Percentiles rank a stretch among this genome's conserved stretches.
Evolutionary conservation across 2,888 invertebrate species (phyloP).

Genomic region (Allygus modestus): DNA sequence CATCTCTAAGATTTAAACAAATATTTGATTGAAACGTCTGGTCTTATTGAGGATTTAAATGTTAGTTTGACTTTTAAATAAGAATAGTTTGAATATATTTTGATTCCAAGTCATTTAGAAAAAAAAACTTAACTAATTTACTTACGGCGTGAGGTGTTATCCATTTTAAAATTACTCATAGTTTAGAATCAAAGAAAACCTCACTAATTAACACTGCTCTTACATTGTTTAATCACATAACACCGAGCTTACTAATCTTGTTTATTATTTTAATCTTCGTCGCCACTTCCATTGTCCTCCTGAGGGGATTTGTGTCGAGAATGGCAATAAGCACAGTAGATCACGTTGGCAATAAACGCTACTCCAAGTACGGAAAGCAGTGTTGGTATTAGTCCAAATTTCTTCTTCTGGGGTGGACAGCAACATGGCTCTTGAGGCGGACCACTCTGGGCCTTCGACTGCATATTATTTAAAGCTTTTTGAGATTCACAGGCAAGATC

Average conservation of each 20-base stretch:
- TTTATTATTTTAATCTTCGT: not conserved
- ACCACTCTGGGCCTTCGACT: not conserved
- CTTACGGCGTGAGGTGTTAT: too few relatives aligned
- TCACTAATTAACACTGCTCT: too few relatives aligned
- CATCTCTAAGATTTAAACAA: too few relatives aligned
- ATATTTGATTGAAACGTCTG: too few relatives aligned
- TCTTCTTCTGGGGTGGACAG: not conserved
- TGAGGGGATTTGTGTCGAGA: not conserved
- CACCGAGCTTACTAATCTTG: not conserved
- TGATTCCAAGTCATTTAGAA: too few relatives aligned
- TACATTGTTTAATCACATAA: not conserved
- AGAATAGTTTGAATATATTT: too few relatives aligned
- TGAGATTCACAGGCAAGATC: constrained; percentile 12
- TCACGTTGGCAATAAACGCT: constrained; percentile 3
- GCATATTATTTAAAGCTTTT: not conserved
- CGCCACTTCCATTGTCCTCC: not conserved
- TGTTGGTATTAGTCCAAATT: not conserved
- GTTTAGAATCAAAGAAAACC: too few relatives aligned
- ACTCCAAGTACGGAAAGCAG: not conserved
- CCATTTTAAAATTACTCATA: too few relatives aligned
- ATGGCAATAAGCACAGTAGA: constrained; percentile 11
- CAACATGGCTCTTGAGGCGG: not conserved
- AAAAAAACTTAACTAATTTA: too few relatives aligned
- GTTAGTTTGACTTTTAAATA: too few relatives aligned
- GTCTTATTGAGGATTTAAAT: too few relatives aligned